Base-by-base conservation (phyloP, 2,113 vertebrate species). In the Hirundichthys speculiger region DNA sequence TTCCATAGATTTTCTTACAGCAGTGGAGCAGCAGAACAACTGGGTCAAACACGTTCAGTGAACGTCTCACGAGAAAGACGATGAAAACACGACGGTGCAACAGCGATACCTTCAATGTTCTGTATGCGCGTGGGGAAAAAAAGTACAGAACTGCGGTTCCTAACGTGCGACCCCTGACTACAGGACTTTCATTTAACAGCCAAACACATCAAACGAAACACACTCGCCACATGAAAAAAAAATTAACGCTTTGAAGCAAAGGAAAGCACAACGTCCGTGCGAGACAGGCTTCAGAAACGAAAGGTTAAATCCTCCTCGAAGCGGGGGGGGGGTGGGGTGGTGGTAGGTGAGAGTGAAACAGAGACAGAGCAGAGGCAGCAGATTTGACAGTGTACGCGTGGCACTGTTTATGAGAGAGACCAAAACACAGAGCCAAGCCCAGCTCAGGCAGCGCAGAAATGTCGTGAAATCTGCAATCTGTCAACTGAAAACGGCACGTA, bases 361-460 rank as follows among this genome's bases (percentile, higher is more conserved):
- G 56, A 25, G 59, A 45, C 57, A 42, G 69, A 65, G 75, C 18
- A 63, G 34, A 71, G 73, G 83, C 79, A 60, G 66, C 68, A 53
- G 79, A 83, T 75, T 87, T 91, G 93, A 92, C 90, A 93, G 87
- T 96, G 95, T 95, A 95, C 95, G 94, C 95, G 95, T 96, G 95
- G 95, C 95, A 95, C 91, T 95, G 93, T 95, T 94, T 94, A 94
- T 93, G 91, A 77, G 86, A 88, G 85, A 89, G 91, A 94, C 92
- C 93, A 92, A 93, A 94, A 94, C 86, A 90, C 64, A 88, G 88
- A 90, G 90, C 56, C 21, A 39, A 52, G 51, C 59, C 69, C 92
- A 62, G 38, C 55, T 91, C 93, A 92, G 92, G 71, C 55, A 49
- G 38, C 39, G 82, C 86, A 87, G 85, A 92, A 90, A 93, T 92